Base-by-base conservation (phyloP, 2,113 vertebrate genomes). In the Pseudorhombus dupliciocellatus region DNA sequence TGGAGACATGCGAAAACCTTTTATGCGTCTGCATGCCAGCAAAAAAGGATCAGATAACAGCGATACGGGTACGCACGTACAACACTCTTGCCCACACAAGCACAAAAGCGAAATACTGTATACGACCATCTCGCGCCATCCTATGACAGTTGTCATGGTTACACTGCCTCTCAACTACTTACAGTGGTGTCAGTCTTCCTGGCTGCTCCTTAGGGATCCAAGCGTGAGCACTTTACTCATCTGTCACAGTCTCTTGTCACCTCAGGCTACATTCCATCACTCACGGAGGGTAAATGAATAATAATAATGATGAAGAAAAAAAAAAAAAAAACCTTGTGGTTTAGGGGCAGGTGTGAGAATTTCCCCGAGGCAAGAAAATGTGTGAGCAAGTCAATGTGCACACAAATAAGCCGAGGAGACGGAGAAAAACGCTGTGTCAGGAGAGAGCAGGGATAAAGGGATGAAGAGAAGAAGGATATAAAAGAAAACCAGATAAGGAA, bases 61-160 rank as follows among this genome's bases (percentile, higher is more conserved):
- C 24, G 3, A 62, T 12, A 46, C 18, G 16, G 44, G 20, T 0
- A 4, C 5, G 20, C 44, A 46, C 44, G 20, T 18, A 68, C 46
- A 59, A 65, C 50, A 68, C 16, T 20, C 25, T 3, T 54, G 7
- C 59, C 6, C 66, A 71, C 65, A 71, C 31, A 18, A 18, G 51
- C 66, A 53, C 30, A 57, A 25, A 66, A 25, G 37, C 63, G 51
- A 57, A 75, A 61, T 31, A 62, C 52, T 50, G 76, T 80, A 78
- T 65, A 77, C 26, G 4, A 30, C 55, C 4, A 11, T 67, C 53
- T 72, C 75, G 67, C 46, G 52, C 77, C 70, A 66, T 70, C 83
- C 48, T 74, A 86, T 78, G 83, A 90, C 77, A 63, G 88, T 92
- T 90, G 90, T 90, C 90, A 92, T 88, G 89, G 90, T 84, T 80